phyloP scores from a whole-genome alignment of 2,888 invertebrate species.

The Yponomeuta plumbellus region DNA sequence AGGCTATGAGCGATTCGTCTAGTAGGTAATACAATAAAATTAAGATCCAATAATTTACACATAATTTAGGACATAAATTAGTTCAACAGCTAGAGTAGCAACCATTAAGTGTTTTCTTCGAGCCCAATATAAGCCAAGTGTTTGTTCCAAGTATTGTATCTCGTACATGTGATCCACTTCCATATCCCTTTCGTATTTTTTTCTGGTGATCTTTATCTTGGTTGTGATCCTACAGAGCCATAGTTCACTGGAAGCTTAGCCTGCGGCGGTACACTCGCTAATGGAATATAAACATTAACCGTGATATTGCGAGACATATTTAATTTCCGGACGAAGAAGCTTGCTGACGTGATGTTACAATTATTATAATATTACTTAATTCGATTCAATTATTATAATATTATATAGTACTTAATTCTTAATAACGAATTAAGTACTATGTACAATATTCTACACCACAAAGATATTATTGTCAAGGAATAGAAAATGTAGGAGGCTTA shows the following conservation, averaged over 20 bases:
- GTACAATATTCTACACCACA: too few species aligned
- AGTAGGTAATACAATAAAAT: too few species aligned
- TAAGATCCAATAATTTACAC: too few species aligned
- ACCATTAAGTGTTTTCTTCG: neutral
- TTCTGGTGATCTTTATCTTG: neutral
- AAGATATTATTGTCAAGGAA: too few species aligned
- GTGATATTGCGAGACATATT: neutral
- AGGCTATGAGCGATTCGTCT: too few species aligned
- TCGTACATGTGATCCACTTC: neutral
- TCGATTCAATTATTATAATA: too few species aligned
- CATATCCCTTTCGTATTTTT: neutral
- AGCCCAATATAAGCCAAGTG: neutral
- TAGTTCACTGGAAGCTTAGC: neutral
- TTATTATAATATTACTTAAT: neutral
- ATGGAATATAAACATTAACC: conserved; percentile 3
- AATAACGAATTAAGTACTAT: too few species aligned
- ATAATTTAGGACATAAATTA: too few species aligned
- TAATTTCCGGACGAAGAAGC: neutral
- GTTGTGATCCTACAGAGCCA: neutral
- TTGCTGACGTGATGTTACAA: neutral
- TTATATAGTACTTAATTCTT: too few species aligned
- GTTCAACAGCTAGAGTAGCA: too few species aligned
- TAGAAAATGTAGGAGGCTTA: too few species aligned
- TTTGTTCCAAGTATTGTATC: neutral
- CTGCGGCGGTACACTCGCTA: neutral